Percentiles rank a stretch among this genome's conserved stretches.
These are phyloP conservation scores for Helicoverpa zea DNA, from an alignment of 1,140 invertebrate genomes.

Conservation along the genomic window DNA sequence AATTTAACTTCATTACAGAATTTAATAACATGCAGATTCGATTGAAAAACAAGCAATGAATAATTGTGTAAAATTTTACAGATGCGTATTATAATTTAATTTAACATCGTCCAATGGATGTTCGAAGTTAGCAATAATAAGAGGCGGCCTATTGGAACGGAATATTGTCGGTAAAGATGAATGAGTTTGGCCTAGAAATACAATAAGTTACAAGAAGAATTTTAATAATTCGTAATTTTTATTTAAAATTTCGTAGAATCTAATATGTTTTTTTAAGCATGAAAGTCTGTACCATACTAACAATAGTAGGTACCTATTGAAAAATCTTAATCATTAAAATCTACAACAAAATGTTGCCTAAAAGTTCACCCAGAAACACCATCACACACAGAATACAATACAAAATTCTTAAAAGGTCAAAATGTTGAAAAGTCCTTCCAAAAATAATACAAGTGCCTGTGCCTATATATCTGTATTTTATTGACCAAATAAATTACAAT, in stretches of 20 bases:
- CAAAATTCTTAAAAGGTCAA: no score
- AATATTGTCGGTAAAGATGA: slow-evolving; percentile 22
- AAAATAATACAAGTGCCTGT: no score
- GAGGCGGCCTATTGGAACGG: slow-evolving; percentile 28
- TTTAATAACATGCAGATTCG: not conserved
- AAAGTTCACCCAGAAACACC: no score
- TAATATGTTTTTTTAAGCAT: not conserved
- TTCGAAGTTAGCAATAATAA: slow-evolving; percentile 26
- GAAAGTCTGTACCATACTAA: not conserved
- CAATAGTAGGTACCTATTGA: no score
- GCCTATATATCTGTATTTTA: no score
- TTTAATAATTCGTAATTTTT: not conserved
- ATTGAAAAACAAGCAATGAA: slow-evolving; percentile 28
- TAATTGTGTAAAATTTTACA: slow-evolving; percentile 2
- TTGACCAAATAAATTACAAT: no score
- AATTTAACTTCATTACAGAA: not conserved
- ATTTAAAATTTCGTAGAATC: not conserved
- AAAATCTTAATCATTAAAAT: no score
- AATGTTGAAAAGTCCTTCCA: no score
- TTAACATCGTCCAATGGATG: slow-evolving; percentile 9
- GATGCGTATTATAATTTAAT: slow-evolving; percentile 13
- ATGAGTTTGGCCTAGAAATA: slow-evolving; percentile 18
- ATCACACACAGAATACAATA: no score
- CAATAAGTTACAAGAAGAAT: not conserved
- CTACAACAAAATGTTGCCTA: no score